A percentile compares a stretch with the other conserved stretches of the same genome.
These are phyloP conservation scores for Hemitrygon akajei DNA, from an alignment of 2,797 vertebrate species.

Conservation along the genomic window DNA sequence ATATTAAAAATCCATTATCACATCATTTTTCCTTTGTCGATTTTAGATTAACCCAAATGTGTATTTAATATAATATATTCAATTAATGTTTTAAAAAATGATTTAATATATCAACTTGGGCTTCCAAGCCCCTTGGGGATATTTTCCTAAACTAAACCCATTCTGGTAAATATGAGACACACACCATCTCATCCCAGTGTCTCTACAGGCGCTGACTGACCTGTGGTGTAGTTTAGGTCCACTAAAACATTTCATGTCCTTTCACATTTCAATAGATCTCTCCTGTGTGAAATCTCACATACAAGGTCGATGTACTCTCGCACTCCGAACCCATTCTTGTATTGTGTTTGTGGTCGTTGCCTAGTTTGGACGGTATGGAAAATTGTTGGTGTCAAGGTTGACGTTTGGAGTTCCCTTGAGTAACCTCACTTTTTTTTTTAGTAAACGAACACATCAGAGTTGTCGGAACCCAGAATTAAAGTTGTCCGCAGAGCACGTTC, in stretches of 20 bases:
- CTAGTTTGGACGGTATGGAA: not conserved
- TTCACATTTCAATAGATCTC: too few species aligned
- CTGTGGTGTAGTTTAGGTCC: not conserved
- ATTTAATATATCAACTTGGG: not conserved
- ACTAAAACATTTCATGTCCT: not conserved
- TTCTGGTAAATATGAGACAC: not conserved
- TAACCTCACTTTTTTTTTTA: not conserved
- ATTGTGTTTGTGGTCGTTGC: not conserved
- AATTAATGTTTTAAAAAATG: not conserved
- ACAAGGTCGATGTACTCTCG: not conserved
- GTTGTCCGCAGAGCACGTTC: not conserved
- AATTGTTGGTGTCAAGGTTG: not conserved
- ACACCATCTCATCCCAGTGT: not conserved
- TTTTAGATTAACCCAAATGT: not conserved
- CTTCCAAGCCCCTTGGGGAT: not conserved
- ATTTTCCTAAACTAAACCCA: too few species aligned
- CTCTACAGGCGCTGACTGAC: not conserved
- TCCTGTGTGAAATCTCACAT: too few species aligned
- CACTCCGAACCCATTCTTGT: not conserved
- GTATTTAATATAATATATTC: not conserved
- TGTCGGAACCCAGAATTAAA: not conserved
- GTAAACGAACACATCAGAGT: too few species aligned
- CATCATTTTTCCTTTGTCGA: not conserved
- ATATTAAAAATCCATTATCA: not conserved
- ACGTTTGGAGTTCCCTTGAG: not conserved